Base-by-base conservation (phyloP, 1,140 invertebrate genomes). In the Dryas iulia region DNA sequence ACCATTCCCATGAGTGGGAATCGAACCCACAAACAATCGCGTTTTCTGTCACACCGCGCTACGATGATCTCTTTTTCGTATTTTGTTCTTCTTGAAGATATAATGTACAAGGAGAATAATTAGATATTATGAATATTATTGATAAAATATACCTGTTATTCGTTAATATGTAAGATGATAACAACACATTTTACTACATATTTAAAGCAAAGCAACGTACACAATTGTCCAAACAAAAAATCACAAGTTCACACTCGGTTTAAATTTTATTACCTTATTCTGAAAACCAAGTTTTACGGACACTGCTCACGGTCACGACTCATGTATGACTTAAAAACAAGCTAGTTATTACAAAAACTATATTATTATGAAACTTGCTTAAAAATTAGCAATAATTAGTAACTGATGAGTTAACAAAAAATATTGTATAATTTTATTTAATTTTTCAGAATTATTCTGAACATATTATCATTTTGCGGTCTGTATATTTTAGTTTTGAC, bases 251-350 rank as follows among this genome's bases (percentile, higher is more conserved):
- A 47, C 35, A 47, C 8, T 47, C 8, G 18, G 39, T 47, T 47
- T 3, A 47, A 47, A 47, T 47, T 47, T 47, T 47, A 47, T 47
- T 47, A 47, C 14, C 14, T 21, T n/a, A 21, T 21, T 47, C 39
- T 47, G 39, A 47, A 47, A 47, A 47, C 39, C 39, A 26, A 39
- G 35, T 61, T 61, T 47, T 28, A 61, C 59, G 25, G 23, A 52
- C 59, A 61, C 24, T 52, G 25, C 35, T 30, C 35, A 62, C n/a
- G 59, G 39, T 62, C 59, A 53, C 25, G 14, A n/a, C n/a, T 21
- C 39, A 3, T 47, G 18, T 47, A 10, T 18, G 39, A 8, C 0
- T 47, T 47, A 47, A 21, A 47, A 47, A 47, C 39, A 47, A 47
- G 4, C 1, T 8, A 47, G 39, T 47, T 5, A 21, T 47, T 21